phyloP scores from a whole-genome alignment of 2,888 invertebrate genomes.

The Epinotia nisella region DNA sequence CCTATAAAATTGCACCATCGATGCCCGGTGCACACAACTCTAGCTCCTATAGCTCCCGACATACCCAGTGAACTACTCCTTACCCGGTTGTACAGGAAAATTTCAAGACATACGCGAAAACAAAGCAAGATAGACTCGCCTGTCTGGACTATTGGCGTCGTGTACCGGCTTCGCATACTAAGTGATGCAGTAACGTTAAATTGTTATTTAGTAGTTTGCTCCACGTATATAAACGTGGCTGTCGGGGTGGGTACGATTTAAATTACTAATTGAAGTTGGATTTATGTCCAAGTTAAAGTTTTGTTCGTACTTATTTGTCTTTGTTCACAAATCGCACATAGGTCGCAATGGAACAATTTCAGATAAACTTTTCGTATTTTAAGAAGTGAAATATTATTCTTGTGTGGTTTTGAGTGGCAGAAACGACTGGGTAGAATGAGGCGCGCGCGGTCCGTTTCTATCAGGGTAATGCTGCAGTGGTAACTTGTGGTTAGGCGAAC shows the following conservation, averaged over 20 bases:
- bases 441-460: constrained; percentile 58
- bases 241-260: constrained; percentile 13
- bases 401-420: constrained; percentile 47
- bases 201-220: constrained; percentile 27
- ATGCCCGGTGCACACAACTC: constrained; percentile 21
- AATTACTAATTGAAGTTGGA: constrained; percentile 21
- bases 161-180: constrained; percentile 30
- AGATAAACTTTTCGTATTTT: not conserved
- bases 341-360: not conserved
- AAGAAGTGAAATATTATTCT: constrained; percentile 4
- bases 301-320: not conserved
- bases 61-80: constrained; percentile 21
- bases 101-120: constrained; percentile 38
- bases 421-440: constrained; percentile 33
- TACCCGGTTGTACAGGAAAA: constrained; percentile 33
- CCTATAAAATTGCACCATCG: constrained; percentile 49
- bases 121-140: constrained; percentile 34
- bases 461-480: constrained; percentile 62
- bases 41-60: constrained; percentile 19
- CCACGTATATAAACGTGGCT: constrained; percentile 15
- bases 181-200: constrained; percentile 33
- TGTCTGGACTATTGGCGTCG: constrained; percentile 30
- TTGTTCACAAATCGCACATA: not conserved
- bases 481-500: constrained; percentile 55
- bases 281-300: constrained; percentile 19